These are phyloP conservation scores for Eugnorisma glareosa DNA, from an alignment of 2,888 invertebrate species.

Conservation along the genomic window DNA sequence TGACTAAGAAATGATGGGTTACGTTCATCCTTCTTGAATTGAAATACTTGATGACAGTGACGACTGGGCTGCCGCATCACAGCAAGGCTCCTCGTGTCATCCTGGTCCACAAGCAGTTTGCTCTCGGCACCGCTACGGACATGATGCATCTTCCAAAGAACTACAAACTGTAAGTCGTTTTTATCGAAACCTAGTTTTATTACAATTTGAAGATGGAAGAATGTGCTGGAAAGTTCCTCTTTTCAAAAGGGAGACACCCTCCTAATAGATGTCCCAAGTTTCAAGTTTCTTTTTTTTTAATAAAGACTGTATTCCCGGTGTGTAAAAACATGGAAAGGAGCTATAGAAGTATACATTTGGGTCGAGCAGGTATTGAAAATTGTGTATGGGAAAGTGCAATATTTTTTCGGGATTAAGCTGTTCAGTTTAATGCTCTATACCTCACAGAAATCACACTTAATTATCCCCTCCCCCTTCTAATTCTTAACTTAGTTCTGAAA, in stretches of 20 bases:
- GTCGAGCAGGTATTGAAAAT: background rate
- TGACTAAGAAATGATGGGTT: background rate
- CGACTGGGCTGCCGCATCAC: slow-evolving; percentile 80
- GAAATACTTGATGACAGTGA: slow-evolving; percentile 71
- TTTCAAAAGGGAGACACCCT: background rate
- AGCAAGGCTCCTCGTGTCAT: slow-evolving; percentile 83
- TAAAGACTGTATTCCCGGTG: background rate
- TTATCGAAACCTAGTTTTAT: background rate
- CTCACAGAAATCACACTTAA: background rate
- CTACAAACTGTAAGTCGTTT: slow-evolving; percentile 81
- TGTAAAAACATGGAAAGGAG: background rate
- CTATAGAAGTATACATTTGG: background rate
- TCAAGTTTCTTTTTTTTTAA: background rate
- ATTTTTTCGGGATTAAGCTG: background rate
- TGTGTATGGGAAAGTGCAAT: background rate
- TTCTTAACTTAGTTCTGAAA: background rate
- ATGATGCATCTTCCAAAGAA: slow-evolving; percentile 82
- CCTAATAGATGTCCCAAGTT: background rate
- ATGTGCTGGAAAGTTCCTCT: background rate
- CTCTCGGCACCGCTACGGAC: slow-evolving; percentile 81
- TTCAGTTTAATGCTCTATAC: background rate
- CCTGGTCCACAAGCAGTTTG: slow-evolving; percentile 83
- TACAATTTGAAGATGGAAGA: background rate
- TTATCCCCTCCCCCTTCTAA: no score
- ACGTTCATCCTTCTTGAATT: background rate